Base-by-base conservation (phyloP, 2,888 invertebrate species). In the Gasteruption jaculator region DNA sequence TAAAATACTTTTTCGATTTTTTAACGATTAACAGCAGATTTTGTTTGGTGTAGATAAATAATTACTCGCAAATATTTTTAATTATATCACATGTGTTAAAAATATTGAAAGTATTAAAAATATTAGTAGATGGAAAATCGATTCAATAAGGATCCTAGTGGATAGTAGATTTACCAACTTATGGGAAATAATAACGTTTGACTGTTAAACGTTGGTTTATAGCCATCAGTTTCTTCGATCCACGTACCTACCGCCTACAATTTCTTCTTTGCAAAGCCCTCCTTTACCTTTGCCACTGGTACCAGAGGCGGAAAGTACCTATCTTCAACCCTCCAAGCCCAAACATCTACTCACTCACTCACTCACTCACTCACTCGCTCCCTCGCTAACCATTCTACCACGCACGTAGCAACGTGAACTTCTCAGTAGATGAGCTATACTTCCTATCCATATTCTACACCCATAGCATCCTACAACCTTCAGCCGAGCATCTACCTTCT, bases 291-390 rank as follows among this genome's bases (percentile, higher is more conserved):
- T 47, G 48, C 43, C 48, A 43, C 38, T 41, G 45, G 49, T 45
- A 54, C 50, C 49, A 50, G 46, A 51, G 53, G 50, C 49, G 54
- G 53, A 54, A 49, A 55, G 51, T 59, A 57, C 50, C 53, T 50
- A 52, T 55, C 48, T 49, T 49, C 47, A 44, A 51, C 48, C 48
- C 54, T 44, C 49, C 46, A 43, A 56, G 55, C 45, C 54, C 52
- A 48, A 60, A 56, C 56, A 55, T 47, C 41, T 37, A 26, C 38
- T 45, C 47, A 43, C n/a, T n/a, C n/a, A n/a, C n/a, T n/a, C n/a
- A n/a, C n/a, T n/a, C n/a, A n/a, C n/a, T n/a, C n/a, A n/a, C n/a
- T n/a, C n/a, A n/a, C n/a, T n/a, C n/a, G n/a, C 48, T 43, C 43
- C 18, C 46, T 45, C 33, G 26, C 51, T 38, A 52, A 52, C 49